These are phyloP conservation scores for Megaptera novaeangliae DNA, from an alignment of 2,113 vertebrate species.

Conservation along the genomic window DNA sequence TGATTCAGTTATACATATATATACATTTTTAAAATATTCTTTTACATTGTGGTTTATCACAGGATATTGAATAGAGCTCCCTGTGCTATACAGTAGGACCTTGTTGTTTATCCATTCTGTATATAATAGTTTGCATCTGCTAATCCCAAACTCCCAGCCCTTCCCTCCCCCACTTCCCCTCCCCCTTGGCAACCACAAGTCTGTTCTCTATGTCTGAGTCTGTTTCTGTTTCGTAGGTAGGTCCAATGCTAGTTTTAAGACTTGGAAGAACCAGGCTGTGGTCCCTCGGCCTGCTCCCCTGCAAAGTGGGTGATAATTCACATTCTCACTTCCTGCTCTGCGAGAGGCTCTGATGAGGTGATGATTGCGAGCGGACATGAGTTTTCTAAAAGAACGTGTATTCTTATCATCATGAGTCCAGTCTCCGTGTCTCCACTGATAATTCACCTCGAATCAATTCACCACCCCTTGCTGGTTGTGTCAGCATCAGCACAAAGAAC, in stretches of 20 bases:
- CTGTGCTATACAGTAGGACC: no score
- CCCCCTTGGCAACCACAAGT: no score
- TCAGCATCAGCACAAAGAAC: background rate
- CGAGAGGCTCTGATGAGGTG: rapidly evolving
- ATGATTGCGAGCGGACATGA: rapidly evolving
- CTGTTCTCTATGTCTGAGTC: no score
- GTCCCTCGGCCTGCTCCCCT: background rate
- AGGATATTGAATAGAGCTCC: no score
- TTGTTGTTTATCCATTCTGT: no score
- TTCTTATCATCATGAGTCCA: rapidly evolving
- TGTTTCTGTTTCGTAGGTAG: no score
- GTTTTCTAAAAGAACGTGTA: background rate
- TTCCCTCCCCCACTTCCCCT: no score
- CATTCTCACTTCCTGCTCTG: rapidly evolving
- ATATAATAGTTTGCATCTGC: no score
- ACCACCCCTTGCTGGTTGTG: rapidly evolving
- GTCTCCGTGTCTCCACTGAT: rapidly evolving
- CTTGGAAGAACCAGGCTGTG: rapidly evolving
- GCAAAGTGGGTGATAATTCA: background rate
- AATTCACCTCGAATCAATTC: background rate
- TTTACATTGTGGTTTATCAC: no score
- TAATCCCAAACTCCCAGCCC: no score
- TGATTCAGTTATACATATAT: no score
- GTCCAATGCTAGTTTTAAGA: background rate
- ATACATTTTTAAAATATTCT: no score